Percentiles rank a stretch among this genome's conserved stretches.
phyloP scores from a whole-genome alignment of 2,797 vertebrate genomes.

The Danionella dracula region DNA sequence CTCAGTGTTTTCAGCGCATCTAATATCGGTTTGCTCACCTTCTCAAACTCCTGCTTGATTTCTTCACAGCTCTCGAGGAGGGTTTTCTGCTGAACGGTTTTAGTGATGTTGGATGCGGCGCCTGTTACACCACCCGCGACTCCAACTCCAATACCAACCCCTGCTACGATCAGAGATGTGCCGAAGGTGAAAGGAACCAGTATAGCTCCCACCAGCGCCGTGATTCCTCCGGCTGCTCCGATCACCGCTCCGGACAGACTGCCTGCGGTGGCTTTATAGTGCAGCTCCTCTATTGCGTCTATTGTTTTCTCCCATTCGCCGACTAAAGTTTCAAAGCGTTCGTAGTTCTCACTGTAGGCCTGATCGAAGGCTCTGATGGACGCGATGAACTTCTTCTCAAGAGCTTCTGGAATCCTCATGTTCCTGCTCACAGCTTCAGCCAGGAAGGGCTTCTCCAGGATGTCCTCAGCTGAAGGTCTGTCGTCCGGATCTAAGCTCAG shows the following conservation, averaged over 20 bases:
- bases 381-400: accelerated
- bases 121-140: slow-evolving; percentile 1
- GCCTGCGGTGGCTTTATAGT: slow-evolving; percentile 1
- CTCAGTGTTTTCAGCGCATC: neutral
- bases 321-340: neutral
- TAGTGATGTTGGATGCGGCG: neutral
- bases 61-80: neutral
- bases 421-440: accelerated
- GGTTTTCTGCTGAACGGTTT: neutral
- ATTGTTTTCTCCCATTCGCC: neutral
- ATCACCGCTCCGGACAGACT: neutral
- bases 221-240: slow-evolving; percentile 16
- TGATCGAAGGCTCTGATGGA: neutral
- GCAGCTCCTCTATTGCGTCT: slow-evolving; percentile 12
- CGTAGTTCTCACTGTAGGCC: neutral
- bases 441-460: no score
- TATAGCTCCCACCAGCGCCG: neutral
- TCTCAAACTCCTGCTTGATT: neutral
- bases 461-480: no score
- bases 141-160: neutral
- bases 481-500: neutral
- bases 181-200: slow-evolving; percentile 21
- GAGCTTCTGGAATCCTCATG: neutral
- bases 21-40: neutral
- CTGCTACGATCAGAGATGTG: slow-evolving; percentile 2